Evolutionary conservation across 2,113 vertebrate species (phyloP).

Genomic region (Ammospiza caudacuta): DNA sequence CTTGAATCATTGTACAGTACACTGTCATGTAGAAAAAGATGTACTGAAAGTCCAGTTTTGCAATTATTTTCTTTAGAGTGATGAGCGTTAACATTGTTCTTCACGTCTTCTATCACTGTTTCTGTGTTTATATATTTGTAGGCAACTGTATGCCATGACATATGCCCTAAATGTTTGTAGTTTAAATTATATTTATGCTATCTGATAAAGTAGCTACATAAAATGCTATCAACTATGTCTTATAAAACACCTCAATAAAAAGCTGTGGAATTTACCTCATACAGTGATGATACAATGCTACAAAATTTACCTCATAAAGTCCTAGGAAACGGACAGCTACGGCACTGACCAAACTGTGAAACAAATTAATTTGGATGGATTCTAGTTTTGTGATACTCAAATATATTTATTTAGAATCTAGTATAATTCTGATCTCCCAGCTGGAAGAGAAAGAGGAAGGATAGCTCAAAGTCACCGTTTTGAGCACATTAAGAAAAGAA

Average conservation of each 20-base stretch:
- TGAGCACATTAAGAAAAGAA: neutral
- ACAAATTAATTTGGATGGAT: slow-evolving; percentile 1
- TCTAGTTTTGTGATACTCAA: neutral
- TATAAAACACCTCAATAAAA: neutral
- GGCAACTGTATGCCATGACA: neutral
- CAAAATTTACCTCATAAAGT: neutral
- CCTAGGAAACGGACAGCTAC: neutral
- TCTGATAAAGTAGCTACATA: neutral
- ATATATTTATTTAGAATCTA: neutral
- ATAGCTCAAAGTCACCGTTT: neutral
- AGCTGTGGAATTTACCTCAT: neutral
- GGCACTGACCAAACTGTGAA: neutral
- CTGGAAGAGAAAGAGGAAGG: neutral
- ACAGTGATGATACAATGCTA: neutral
- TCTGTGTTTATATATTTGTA: neutral
- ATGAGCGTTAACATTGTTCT: neutral
- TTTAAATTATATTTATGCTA: neutral
- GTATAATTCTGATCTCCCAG: neutral
- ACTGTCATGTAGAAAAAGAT: neutral
- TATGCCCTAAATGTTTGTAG: neutral
- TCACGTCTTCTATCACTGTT: neutral
- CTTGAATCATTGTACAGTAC: neutral
- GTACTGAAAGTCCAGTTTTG: neutral
- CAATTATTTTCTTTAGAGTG: neutral
- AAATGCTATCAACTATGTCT: neutral